These are phyloP conservation scores for Thalassophryne amazonica DNA, from an alignment of 2,797 vertebrate genomes.

Conservation along the genomic window DNA sequence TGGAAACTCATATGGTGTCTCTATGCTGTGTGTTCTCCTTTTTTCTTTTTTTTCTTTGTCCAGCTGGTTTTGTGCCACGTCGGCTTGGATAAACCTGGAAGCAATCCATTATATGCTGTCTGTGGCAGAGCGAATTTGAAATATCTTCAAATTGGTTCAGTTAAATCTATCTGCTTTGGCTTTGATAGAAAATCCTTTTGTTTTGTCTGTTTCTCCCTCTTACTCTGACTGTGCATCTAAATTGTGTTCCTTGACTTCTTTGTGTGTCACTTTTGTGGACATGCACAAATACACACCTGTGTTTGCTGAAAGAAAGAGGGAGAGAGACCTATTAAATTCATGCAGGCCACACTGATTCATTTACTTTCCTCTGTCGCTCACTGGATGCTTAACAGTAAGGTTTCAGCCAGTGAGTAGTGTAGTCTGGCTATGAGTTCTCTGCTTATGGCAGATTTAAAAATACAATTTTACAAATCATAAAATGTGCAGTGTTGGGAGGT, in stretches of 20 bases:
- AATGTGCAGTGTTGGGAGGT: too few species aligned
- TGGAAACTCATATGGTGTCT: constrained; percentile 56
- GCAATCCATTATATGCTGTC: constrained; percentile 51
- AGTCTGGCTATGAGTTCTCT: background rate
- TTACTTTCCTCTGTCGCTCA: constrained; percentile 36
- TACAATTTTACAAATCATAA: too few species aligned
- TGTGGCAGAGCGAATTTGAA: constrained; percentile 29
- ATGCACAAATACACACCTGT: constrained; percentile 65
- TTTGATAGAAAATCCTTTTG: constrained; percentile 28
- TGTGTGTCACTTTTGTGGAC: constrained; percentile 15
- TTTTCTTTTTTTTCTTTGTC: constrained; percentile 25
- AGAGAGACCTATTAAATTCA: constrained; percentile 7
- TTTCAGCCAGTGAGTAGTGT: constrained; percentile 19
- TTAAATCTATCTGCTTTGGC: constrained; percentile 33
- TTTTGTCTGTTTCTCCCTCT: constrained; percentile 13
- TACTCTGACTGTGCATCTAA: constrained; percentile 7
- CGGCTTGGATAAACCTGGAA: constrained; percentile 55
- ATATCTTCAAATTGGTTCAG: constrained; percentile 48
- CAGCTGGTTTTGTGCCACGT: constrained; percentile 57
- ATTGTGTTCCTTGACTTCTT: constrained; percentile 21
- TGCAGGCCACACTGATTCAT: constrained; percentile 9
- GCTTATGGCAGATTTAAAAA: constrained; percentile 1
- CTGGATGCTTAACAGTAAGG: constrained; percentile 15
- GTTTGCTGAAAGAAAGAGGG: constrained; percentile 66
- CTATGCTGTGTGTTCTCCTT: constrained; percentile 35